Evolutionary conservation across 2,113 vertebrate species (phyloP), one percentile per base, ranked within the genome.

Genomic region (Pygoscelis antarcticus): DNA sequence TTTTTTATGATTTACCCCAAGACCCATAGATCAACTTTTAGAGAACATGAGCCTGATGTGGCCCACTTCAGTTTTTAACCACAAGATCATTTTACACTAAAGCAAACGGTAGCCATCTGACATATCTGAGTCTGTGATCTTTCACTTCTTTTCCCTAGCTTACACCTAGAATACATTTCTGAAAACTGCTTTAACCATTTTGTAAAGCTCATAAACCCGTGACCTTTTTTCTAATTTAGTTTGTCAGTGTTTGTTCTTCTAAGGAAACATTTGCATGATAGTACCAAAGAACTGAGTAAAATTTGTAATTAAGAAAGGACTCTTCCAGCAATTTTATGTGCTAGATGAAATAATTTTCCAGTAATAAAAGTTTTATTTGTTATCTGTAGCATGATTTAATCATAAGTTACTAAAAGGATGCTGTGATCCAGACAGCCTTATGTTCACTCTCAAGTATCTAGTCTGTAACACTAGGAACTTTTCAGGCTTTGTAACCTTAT

Each of bases 341-440:
- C 74, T 89, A 79, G 77, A 89, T 79, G 77, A 92, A 97, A 91
- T 94, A 96, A 89, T 94, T 95, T 96, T 84, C 54, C 62, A 77
- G 42, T 93, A 96, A 96, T 96, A 97, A 96, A 96, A 93, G 58
- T 58, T 95, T 92, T 96, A 91, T 94, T 97, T 96, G 72, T 87
- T 96, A 91, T 95, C 46, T 85, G 52, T 65, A 93, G n/a, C 46
- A 91, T 92, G 78, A 89, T 90, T 97, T 96, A 94, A 95, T 95
- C 83, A 85, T 71, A 93, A 86, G 55, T 95, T 93, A 49, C 90
- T 81, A 61, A 95, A 95, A 96, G 57, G 76, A 94, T 4, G 4
- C 49, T 71, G 64, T 20, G 47, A 94, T 93, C 77, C 90, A 94
- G 81, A 80, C 83, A 89, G 74, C 88, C 93, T 95, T 93, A 89